Base-by-base conservation (phyloP, 2,113 vertebrate species). In the Acrocephalus arundinaceus region DNA sequence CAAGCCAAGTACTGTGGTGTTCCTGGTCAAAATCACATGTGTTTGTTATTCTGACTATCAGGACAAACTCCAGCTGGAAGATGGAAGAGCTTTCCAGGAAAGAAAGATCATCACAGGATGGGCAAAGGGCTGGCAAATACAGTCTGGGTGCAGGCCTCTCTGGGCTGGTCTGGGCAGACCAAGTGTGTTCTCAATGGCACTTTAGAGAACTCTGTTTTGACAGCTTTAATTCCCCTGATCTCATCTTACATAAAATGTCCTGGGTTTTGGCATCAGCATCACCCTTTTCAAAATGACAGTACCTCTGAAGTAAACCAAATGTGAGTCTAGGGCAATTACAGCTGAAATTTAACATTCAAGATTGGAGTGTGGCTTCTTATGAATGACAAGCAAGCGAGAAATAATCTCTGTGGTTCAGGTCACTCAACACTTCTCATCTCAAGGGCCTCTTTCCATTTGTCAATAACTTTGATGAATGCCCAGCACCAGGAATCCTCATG, bases 181-280 rank as follows among this genome's bases (percentile, higher is more conserved):
- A 49, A 85, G n/a, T 28, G 15, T n/a, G n/a, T n/a, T 92, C 71
- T 80, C 67, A 54, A 24, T 76, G 59, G 35, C 73, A 89, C 63
- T 76, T 72, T 6, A 28, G 25, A 89, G 37, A 81, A 7, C 30
- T 65, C 15, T 74, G 51, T 89, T 96, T 93, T 95, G 87, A 87
- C 81, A 79, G 37, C 86, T 94, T 57, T 79, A 93, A 79, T 94
- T 91, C 82, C 71, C 62, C 66, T 82, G 81, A 76, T 73, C 81
- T 90, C 59, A 52, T 92, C 65, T 93, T 39, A 87, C 31, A 89
- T 51, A 91, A 82, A 87, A 89, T 78, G 52, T 82, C 73, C 58
- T 68, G 58, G 31, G 46, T 85, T 89, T 90, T 89, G 89, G 62
- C 81, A 87, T 62, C 58, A 66, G 37, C 28, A 61, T 9, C 71